phyloP scores from a whole-genome alignment of 2,797 vertebrate genomes.

The Pangasius larnaudii region DNA sequence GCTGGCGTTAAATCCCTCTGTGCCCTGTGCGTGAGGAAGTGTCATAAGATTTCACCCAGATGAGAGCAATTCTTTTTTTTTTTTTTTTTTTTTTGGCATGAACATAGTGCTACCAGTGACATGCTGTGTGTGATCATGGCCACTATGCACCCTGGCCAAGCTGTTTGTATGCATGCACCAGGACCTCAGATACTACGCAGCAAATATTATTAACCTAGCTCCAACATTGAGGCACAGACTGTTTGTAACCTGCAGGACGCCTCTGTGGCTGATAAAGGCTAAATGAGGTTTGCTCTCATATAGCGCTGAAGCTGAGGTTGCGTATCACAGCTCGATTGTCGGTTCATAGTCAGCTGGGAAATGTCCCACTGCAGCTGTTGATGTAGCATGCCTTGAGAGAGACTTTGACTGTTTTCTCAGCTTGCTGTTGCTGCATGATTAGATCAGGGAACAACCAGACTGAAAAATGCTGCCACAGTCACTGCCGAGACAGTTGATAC shows the following conservation, averaged over 20 bases:
- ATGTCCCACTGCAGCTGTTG: not conserved
- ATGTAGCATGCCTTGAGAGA: not conserved
- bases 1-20: not conserved
- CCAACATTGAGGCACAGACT: not conserved
- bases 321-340: not conserved
- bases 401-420: not conserved
- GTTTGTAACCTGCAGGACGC: not conserved
- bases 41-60: not conserved
- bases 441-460: not conserved
- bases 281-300: not conserved
- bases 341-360: no score
- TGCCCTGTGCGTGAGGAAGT: not conserved
- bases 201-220: not conserved
- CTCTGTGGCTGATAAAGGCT: not conserved
- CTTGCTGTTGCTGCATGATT: not conserved
- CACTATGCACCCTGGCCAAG: no score
- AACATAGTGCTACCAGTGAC: no score
- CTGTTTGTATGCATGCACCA: no score
- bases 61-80: no score
- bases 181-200: not conserved
- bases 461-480: not conserved
- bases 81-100: no score
- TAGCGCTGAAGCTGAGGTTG: not conserved
- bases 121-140: no score
- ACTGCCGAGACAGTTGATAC: not conserved